phyloP scores from a whole-genome alignment of 2,797 vertebrate genomes.

The Sebastes taczanowskii region DNA sequence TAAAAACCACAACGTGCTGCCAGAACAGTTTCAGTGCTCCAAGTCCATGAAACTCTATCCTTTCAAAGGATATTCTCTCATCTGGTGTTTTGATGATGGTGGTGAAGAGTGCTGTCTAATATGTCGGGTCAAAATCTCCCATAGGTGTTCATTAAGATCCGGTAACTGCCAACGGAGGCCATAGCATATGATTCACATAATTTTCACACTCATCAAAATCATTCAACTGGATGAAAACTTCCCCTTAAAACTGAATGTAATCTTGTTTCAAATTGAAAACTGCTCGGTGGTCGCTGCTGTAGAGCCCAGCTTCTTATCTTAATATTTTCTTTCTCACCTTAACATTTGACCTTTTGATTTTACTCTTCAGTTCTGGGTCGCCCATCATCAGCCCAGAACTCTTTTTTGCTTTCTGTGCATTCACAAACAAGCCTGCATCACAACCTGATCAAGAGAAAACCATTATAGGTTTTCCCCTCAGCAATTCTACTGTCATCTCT shows the following conservation, averaged over 20 bases:
- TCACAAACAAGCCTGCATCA: not conserved
- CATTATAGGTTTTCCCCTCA: not conserved
- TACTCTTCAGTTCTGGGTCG: not conserved
- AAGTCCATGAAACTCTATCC: not conserved
- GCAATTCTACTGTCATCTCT: conserved; percentile 10
- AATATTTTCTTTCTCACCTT: not conserved
- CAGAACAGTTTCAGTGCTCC: not conserved
- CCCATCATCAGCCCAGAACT: not conserved
- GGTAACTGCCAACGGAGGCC: too few relatives aligned
- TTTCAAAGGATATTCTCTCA: not conserved
- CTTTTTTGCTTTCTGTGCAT: not conserved
- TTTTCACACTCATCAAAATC: not conserved
- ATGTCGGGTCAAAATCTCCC: too few relatives aligned
- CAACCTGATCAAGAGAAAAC: not conserved
- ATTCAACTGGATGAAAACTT: not conserved
- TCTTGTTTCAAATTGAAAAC: not conserved
- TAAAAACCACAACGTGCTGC: not conserved
- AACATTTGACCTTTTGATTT: not conserved
- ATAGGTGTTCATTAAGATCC: not conserved
- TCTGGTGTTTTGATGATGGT: not conserved
- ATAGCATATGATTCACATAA: too few relatives aligned
- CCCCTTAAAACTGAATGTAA: not conserved
- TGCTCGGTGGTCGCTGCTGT: not conserved
- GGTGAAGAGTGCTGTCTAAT: not conserved
- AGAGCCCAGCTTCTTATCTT: not conserved